Evolutionary conservation across 2,888 invertebrate species (phyloP).

Genomic region (Caenorhabditis sinica): DNA sequence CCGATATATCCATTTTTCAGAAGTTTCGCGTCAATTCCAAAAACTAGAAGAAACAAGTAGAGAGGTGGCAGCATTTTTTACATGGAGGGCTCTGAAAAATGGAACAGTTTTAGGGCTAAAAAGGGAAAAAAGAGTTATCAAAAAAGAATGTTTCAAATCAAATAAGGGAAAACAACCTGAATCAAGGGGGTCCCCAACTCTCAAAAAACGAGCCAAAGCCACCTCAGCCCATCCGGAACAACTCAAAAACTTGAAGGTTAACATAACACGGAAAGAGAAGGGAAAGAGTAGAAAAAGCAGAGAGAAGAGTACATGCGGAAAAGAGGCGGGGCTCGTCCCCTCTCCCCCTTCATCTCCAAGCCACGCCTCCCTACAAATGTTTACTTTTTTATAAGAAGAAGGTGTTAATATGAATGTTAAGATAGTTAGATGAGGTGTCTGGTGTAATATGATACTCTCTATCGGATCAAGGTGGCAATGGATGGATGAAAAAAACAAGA

Average conservation of each 20-base stretch:
- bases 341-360: background rate
- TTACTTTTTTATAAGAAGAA: background rate
- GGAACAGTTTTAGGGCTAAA: background rate
- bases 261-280: background rate
- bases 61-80: background rate
- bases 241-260: conserved; percentile 12
- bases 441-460: conserved; percentile 27
- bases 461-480: too few species aligned
- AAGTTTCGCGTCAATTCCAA: background rate
- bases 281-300: background rate
- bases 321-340: background rate
- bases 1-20: conserved; percentile 30
- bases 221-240: background rate
- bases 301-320: conserved; percentile 14
- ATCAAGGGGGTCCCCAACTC: too few species aligned
- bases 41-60: background rate
- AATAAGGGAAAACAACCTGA: too few species aligned
- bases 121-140: background rate
- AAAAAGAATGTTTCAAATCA: background rate
- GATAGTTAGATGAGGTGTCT: background rate
- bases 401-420: conserved; percentile 30
- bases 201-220: too few species aligned
- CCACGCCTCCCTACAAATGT: conserved; percentile 1
- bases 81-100: conserved; percentile 16
- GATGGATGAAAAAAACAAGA: background rate